phyloP scores from a whole-genome alignment of 1,140 invertebrate genomes.

The Hydropsyche tenuis region DNA sequence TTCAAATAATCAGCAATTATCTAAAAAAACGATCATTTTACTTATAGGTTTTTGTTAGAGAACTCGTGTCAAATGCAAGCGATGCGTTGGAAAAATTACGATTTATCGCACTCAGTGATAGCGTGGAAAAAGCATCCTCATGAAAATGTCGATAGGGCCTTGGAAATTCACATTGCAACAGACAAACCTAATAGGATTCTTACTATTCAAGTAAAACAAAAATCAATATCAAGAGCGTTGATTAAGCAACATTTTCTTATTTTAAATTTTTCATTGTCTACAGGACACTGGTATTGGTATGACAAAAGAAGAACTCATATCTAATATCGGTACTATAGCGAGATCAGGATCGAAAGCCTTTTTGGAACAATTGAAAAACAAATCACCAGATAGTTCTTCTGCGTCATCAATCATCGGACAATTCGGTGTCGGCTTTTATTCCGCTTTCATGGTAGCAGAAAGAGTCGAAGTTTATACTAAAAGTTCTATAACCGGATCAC shows the following conservation, averaged over 20 bases:
- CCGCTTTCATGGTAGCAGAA: slow-evolving; percentile 95
- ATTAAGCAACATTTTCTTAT: neutral
- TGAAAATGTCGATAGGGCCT: slow-evolving; percentile 63
- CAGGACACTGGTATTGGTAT: slow-evolving; percentile 94
- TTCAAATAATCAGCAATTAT: neutral
- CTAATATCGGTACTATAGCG: slow-evolving; percentile 94
- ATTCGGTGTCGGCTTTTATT: slow-evolving; percentile 98
- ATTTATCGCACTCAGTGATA: slow-evolving; percentile 72
- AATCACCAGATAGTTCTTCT: slow-evolving; percentile 67
- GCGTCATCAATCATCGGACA: slow-evolving; percentile 92
- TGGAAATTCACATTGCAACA: slow-evolving; percentile 90
- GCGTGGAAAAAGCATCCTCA: slow-evolving; percentile 55
- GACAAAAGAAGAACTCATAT: slow-evolving; percentile 89
- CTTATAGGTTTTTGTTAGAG: slow-evolving; percentile 88
- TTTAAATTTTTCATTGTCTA: slow-evolving; percentile 23
- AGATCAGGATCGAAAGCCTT: slow-evolving; percentile 95
- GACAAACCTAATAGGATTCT: slow-evolving; percentile 87
- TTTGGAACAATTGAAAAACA: slow-evolving; percentile 81
- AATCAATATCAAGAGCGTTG: neutral
- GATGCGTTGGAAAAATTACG: slow-evolving; percentile 95
- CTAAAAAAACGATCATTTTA: slow-evolving; percentile 27
- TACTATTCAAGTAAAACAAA: slow-evolving; percentile 75
- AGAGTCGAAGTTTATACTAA: slow-evolving; percentile 90
- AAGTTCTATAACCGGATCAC: slow-evolving; percentile 67
- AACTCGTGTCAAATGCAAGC: slow-evolving; percentile 95